Base-by-base conservation (phyloP, 1,140 invertebrate species). In the Venturia canescens region DNA sequence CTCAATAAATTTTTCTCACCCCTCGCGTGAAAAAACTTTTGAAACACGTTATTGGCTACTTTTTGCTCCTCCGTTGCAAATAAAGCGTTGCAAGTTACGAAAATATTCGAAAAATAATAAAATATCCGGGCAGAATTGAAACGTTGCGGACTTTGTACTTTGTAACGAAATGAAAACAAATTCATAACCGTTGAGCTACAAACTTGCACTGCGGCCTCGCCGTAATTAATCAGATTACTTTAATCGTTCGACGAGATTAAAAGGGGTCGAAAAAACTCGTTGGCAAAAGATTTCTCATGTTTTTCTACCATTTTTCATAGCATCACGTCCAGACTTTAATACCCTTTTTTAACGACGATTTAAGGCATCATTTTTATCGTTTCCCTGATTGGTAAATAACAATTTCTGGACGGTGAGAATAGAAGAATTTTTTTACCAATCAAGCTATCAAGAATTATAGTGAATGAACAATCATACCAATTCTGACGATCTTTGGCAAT, bases 41-140 rank as follows among this genome's bases (percentile, higher is more conserved):
- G 31, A 34, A 69, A 29, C 29, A n/a, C 27, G 66, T 69, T 69
- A 69, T 69, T 29, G n/a, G 29, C 27, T 69, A 69, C 66, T 69
- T 69, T 69, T 21, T 26, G 9, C 27, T 1, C n/a, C 2, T 66
- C n/a, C 29, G 66, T 9, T 31, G 29, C 29, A 29, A 34, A 31
- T 1, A 16, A 21, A 23, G 9, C n/a, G 5, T n/a, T 31, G 13
- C 18, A 31, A 13, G 13, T 69, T 69, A 7, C n/a, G 26, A 29
- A 31, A 15, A 44, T 44, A 44, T 44, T 69, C 18, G n/a, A 18
- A 31, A 69, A 15, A 69, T 23, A 57, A 18, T n/a, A 57, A 57
- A 57, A 1, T 57, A n/a, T 57, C 11, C 21, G 4, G 2, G n/a
- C n/a, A n/a, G n/a, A n/a, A n/a, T n/a, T n/a, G n/a, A n/a, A n/a